Evolutionary conservation across 2,888 invertebrate genomes (phyloP).

Genomic region (Parnassius orleans): DNA sequence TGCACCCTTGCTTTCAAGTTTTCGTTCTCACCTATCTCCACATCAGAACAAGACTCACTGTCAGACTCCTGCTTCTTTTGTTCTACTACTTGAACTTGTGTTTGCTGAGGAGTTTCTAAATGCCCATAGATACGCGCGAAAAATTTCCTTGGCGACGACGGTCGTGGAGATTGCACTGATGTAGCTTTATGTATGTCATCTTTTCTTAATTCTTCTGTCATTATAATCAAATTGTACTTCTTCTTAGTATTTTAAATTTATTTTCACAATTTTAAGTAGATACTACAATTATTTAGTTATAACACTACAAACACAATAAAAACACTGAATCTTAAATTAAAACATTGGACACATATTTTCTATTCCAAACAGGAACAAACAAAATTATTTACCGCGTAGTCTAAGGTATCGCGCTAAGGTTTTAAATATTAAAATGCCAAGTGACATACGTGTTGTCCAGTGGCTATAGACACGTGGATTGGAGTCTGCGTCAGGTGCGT

Average conservation of each 20-base stretch:
- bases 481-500: constrained; percentile 56
- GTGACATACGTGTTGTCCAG: constrained; percentile 48
- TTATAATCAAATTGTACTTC: constrained; percentile 31
- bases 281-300: background rate
- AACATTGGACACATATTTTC: too few relatives aligned
- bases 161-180: constrained; percentile 65
- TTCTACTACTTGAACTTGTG: constrained; percentile 36
- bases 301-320: background rate
- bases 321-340: background rate
- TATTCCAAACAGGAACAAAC: too few relatives aligned
- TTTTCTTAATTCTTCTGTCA: constrained; percentile 45
- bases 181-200: constrained; percentile 42
- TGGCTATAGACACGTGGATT: constrained; percentile 56
- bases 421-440: background rate
- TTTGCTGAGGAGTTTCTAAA: constrained; percentile 77
- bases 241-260: background rate
- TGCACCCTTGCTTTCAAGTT: constrained; percentile 32
- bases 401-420: too few relatives aligned
- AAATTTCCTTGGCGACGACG: constrained; percentile 90
- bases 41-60: constrained; percentile 72
- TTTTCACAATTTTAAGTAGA: background rate
- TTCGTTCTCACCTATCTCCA: constrained; percentile 59
- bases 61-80: constrained; percentile 44
- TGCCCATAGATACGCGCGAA: constrained; percentile 90
- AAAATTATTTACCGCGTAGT: too few relatives aligned